phyloP scores from a whole-genome alignment of 2,113 vertebrate genomes.

The Illadopsis cleaveri region DNA sequence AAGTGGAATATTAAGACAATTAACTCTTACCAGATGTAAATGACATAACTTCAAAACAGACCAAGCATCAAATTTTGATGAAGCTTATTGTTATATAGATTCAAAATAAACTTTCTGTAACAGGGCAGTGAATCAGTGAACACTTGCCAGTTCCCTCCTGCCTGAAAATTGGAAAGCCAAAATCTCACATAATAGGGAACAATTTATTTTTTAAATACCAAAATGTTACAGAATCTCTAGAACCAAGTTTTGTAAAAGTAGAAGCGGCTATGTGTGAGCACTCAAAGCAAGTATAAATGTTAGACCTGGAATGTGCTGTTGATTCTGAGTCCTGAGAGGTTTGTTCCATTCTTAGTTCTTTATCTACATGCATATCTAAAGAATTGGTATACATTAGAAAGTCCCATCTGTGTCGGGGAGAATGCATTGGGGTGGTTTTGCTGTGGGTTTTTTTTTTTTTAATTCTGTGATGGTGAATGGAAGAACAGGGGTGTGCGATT shows the following conservation, averaged over 20 bases:
- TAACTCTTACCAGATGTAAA: not conserved
- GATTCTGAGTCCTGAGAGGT: not conserved
- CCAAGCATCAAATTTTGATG: not conserved
- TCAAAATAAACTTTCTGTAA: not conserved
- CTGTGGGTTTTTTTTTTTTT: not conserved
- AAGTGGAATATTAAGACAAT: not conserved
- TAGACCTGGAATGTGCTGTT: not conserved
- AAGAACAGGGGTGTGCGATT: not conserved
- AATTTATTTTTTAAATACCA: not conserved
- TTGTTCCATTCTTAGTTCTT: not conserved
- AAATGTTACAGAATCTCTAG: not conserved
- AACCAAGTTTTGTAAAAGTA: not conserved
- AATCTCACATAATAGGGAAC: not conserved
- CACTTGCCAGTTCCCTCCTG: not conserved
- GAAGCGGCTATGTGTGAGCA: not conserved
- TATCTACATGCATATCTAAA: not conserved
- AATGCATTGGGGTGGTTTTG: too few relatives aligned
- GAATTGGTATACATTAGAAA: not conserved
- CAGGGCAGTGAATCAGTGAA: not conserved
- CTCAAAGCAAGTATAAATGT: not conserved
- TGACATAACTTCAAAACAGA: not conserved
- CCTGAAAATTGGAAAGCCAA: not conserved
- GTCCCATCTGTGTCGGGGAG: fast-evolving
- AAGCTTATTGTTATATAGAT: not conserved
- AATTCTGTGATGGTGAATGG: not conserved